Evolutionary conservation across 2,797 vertebrate genomes (phyloP).

Genomic region (Balearica regulorum): DNA sequence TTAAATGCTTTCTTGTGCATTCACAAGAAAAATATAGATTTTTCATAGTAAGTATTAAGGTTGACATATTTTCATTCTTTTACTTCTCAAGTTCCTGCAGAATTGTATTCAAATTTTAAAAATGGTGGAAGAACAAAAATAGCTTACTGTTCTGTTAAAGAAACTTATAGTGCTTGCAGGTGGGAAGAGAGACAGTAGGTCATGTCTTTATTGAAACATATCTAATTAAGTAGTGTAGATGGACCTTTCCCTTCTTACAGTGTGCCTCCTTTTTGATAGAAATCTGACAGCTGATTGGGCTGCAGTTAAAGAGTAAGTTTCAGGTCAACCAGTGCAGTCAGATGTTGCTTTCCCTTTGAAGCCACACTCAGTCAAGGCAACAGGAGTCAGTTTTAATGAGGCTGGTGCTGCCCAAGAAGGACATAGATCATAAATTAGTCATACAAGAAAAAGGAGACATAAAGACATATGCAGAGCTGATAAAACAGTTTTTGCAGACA

Average conservation of each 20-base stretch:
- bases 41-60: not conserved
- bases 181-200: slow-evolving; percentile 35
- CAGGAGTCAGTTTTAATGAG: slow-evolving; percentile 69
- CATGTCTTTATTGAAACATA: slow-evolving; percentile 34
- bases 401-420: not conserved
- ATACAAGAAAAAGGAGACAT: not conserved
- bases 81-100: not conserved
- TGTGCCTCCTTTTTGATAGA: slow-evolving; percentile 32
- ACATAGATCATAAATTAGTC: slow-evolving; percentile 26
- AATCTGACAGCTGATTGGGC: slow-evolving; percentile 17
- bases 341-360: slow-evolving; percentile 15
- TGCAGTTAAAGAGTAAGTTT: slow-evolving; percentile 23
- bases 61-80: not conserved
- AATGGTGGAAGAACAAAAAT: not conserved
- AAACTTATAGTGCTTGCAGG: slow-evolving; percentile 23
- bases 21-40: not conserved
- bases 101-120: not conserved
- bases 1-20: not conserved
- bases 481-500: slow-evolving; percentile 5
- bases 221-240: slow-evolving; percentile 8
- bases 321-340: not conserved
- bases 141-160: not conserved
- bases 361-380: not conserved
- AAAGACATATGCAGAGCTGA: not conserved
- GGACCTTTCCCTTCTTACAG: not conserved